These are phyloP conservation scores for Axis porcinus DNA, from an alignment of 2,113 vertebrate genomes.

Conservation along the genomic window DNA sequence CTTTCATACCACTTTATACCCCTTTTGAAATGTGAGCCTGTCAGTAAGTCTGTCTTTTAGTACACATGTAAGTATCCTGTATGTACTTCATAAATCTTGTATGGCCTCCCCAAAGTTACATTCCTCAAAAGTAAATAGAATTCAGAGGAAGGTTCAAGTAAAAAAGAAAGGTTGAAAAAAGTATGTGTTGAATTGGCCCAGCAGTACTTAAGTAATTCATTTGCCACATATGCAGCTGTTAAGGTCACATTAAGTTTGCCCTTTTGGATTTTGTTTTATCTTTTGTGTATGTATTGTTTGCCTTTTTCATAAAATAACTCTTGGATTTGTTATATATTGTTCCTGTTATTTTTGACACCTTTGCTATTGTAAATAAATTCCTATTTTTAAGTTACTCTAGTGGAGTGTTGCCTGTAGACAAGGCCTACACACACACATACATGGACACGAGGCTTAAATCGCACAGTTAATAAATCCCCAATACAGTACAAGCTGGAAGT, in stretches of 20 bases:
- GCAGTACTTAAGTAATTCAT: constrained; percentile 34
- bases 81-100: constrained; percentile 3
- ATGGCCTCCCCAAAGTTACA: not conserved
- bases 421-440: not conserved
- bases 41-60: not conserved
- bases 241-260: constrained; percentile 61
- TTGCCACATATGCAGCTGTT: constrained; percentile 49
- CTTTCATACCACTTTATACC: not conserved
- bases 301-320: constrained; percentile 69
- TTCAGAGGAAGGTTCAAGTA: constrained; percentile 10
- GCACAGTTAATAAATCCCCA: not conserved
- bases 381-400: constrained; percentile 73
- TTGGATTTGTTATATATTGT: constrained; percentile 71
- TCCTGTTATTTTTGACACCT: constrained; percentile 72
- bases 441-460: not conserved
- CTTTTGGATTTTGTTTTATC: constrained; percentile 57
- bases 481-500: not conserved
- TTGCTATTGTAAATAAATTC: constrained; percentile 76
- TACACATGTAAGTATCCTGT: not conserved
- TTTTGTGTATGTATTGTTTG: constrained; percentile 71
- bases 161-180: constrained; percentile 40
- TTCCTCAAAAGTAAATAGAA: constrained; percentile 35
- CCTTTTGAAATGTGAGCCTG: not conserved
- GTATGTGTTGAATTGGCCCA: constrained; percentile 21
- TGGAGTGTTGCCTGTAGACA: constrained; percentile 70